Percentiles rank a stretch among this genome's conserved stretches.
phyloP scores from a whole-genome alignment of 2,797 vertebrate species.

The Sparus aurata region DNA sequence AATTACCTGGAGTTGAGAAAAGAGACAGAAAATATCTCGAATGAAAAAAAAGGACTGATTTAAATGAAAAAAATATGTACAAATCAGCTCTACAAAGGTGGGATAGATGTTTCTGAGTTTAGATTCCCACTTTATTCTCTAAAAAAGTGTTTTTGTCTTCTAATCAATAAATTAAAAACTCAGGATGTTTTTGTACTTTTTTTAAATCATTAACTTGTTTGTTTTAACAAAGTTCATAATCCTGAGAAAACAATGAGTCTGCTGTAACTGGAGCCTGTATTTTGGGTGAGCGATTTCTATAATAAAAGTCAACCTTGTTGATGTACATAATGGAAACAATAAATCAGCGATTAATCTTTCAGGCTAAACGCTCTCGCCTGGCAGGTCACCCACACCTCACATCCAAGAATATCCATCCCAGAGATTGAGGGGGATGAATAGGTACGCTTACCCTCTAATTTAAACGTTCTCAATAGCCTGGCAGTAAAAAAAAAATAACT shows the following conservation, averaged over 20 bases:
- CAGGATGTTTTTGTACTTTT: slow-evolving; percentile 45
- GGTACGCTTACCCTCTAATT: slow-evolving; percentile 77
- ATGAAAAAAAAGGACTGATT: neutral
- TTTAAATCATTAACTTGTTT: slow-evolving; percentile 56
- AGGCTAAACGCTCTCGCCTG: slow-evolving; percentile 64
- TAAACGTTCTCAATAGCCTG: slow-evolving; percentile 70
- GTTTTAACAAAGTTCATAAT: slow-evolving; percentile 63
- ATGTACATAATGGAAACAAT: slow-evolving; percentile 75
- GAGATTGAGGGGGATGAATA: slow-evolving; percentile 67
- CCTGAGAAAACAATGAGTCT: slow-evolving; percentile 52
- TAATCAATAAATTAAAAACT: slow-evolving; percentile 6
- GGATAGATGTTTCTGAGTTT: neutral
- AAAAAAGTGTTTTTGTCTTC: slow-evolving; percentile 14
- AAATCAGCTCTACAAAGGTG: neutral
- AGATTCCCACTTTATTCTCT: slow-evolving; percentile 14
- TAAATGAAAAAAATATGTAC: neutral
- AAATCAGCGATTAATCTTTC: slow-evolving; percentile 79
- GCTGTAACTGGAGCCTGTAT: slow-evolving; percentile 60
- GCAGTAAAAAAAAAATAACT: slow-evolving; percentile 57
- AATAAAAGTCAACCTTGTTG: slow-evolving; percentile 72
- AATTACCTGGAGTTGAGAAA: slow-evolving; percentile 88
- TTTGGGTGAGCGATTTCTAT: slow-evolving; percentile 58
- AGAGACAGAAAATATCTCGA: slow-evolving; percentile 32
- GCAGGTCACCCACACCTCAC: slow-evolving; percentile 67
- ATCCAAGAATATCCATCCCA: slow-evolving; percentile 79